These are phyloP conservation scores for Drosophila kohkoa DNA, from an alignment of 1,140 invertebrate species.

Conservation along the genomic window DNA sequence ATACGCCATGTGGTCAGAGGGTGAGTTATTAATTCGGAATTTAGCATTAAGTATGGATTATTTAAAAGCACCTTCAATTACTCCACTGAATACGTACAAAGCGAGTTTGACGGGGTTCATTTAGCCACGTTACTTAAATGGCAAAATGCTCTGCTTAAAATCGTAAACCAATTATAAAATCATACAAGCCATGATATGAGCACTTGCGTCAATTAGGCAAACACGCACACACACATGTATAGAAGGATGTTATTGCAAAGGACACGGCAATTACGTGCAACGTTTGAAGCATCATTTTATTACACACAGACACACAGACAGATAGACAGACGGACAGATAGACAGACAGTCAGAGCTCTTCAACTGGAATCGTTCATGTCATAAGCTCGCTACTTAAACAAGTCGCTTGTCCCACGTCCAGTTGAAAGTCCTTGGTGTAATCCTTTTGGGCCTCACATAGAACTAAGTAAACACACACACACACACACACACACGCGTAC, in stretches of 20 bases:
- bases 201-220: conserved; percentile 62
- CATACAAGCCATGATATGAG: conserved; percentile 44
- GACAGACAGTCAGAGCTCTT: background rate
- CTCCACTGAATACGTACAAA: background rate
- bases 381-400: conserved; percentile 64
- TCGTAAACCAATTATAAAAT: conserved; percentile 66
- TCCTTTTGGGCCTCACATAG: conserved; percentile 48
- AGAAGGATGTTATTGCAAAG: conserved; percentile 26
- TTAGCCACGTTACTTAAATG: conserved; percentile 48
- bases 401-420: conserved; percentile 28
- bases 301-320: conserved; percentile 31
- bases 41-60: conserved; percentile 47
- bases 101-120: background rate
- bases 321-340: background rate
- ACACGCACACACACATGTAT: conserved; percentile 1
- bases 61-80: conserved; percentile 38
- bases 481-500: conserved; percentile 6
- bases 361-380: conserved; percentile 61
- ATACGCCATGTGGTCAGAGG: conserved; percentile 24
- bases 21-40: conserved; percentile 69
- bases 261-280: conserved; percentile 64
- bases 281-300: conserved; percentile 76
- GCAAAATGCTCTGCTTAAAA: conserved; percentile 56
- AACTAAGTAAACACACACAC: conserved; percentile 17
- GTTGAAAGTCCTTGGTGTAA: conserved; percentile 41